Evolutionary conservation across 2,797 vertebrate species (phyloP).

Genomic region (Enteromius treurensis): DNA sequence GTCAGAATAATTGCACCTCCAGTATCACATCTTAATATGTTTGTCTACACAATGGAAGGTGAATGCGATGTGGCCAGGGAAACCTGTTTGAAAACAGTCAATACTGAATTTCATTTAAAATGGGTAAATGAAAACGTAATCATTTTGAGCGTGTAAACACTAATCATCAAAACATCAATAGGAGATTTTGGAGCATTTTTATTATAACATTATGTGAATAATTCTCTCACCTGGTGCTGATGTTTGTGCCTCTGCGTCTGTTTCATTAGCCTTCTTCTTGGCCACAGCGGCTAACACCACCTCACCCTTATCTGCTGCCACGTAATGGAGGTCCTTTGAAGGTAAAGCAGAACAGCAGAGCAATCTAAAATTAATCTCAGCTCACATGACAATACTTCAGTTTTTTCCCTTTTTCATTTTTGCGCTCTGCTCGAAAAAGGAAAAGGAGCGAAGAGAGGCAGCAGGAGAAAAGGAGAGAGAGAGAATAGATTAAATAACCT

Average conservation of each 20-base stretch:
- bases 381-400: slow-evolving; percentile 75
- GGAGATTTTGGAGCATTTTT: not conserved
- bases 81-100: not conserved
- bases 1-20: not conserved
- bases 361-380: slow-evolving; percentile 90
- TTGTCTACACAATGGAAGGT: not conserved
- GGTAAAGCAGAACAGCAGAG: slow-evolving; percentile 90
- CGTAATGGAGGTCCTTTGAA: slow-evolving; percentile 99
- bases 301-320: slow-evolving; percentile 95
- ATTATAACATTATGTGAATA: slow-evolving; percentile 21
- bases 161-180: not conserved
- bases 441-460: slow-evolving; percentile 61
- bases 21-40: not conserved
- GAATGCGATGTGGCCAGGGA: not conserved
- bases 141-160: not conserved
- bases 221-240: slow-evolving; percentile 84
- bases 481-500: slow-evolving; percentile 69
- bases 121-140: not conserved
- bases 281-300: slow-evolving; percentile 93
- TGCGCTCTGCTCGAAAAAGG: slow-evolving; percentile 16
- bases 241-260: slow-evolving; percentile 83
- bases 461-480: slow-evolving; percentile 52
- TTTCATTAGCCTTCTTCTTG: slow-evolving; percentile 92
- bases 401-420: slow-evolving; percentile 60
- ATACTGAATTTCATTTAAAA: too few relatives aligned